Evolutionary conservation across 2,113 vertebrate species (phyloP).

Genomic region (Nestor notabilis): DNA sequence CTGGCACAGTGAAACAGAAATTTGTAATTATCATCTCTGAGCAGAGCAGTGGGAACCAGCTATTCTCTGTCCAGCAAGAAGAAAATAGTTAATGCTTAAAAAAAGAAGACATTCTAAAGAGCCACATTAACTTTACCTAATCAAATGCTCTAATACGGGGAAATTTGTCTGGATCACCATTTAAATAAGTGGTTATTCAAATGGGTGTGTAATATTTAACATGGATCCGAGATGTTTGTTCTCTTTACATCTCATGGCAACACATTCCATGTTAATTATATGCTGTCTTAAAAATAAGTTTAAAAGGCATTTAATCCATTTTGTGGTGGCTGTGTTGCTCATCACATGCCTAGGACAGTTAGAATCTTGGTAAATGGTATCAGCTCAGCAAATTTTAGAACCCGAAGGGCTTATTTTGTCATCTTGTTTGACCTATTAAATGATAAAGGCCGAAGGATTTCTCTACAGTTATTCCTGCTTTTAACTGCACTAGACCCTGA

Average conservation of each 20-base stretch:
- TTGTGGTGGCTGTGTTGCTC: not conserved
- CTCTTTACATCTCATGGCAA: not conserved
- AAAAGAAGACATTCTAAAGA: not conserved
- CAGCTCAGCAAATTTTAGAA: not conserved
- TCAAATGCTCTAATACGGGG: not conserved
- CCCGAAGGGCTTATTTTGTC: not conserved
- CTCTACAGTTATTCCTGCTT: not conserved
- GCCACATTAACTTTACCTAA: not conserved
- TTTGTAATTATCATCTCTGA: not conserved
- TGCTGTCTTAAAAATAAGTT: not conserved
- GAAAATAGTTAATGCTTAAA: not conserved
- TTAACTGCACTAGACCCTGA: not conserved
- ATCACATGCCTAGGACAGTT: not conserved
- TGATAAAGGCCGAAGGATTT: not conserved
- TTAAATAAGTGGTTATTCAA: not conserved
- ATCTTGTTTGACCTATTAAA: not conserved
- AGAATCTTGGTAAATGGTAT: not conserved
- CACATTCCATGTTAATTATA: constrained; percentile 36
- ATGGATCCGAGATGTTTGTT: not conserved
- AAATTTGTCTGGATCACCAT: not conserved
- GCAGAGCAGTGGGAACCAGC: not conserved
- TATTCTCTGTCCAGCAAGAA: not conserved
- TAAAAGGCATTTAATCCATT: not conserved
- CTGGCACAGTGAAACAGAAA: not conserved
- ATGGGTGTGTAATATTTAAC: not conserved